These are phyloP conservation scores for Lasioglossum morio DNA, from an alignment of 2,888 invertebrate species.

Conservation along the genomic window DNA sequence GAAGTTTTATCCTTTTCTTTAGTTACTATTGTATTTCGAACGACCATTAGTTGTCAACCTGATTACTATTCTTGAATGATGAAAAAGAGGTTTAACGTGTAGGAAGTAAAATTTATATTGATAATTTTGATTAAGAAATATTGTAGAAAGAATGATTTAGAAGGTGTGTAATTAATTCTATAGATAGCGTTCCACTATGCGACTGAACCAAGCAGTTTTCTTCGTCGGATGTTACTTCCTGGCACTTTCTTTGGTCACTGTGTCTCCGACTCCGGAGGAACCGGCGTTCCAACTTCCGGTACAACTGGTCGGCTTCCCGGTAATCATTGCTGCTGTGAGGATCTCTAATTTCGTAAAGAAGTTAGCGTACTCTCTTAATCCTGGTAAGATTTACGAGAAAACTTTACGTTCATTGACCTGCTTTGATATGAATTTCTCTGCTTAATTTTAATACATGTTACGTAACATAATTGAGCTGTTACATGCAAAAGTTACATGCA, in stretches of 20 bases:
- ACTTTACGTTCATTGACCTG: no score
- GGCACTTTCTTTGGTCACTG: constrained; percentile 73
- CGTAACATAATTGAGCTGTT: background rate
- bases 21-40: no score
- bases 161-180: constrained; percentile 22
- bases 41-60: background rate
- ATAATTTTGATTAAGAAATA: background rate
- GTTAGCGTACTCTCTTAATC: constrained; percentile 92
- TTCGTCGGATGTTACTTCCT: constrained; percentile 76
- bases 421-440: background rate
- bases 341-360: constrained; percentile 94
- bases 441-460: background rate
- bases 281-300: constrained; percentile 91
- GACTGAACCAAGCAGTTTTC: constrained; percentile 72
- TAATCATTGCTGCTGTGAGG: constrained; percentile 92
- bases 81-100: background rate
- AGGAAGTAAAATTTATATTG: background rate
- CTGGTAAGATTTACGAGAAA: constrained; percentile 86
- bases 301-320: constrained; percentile 93
- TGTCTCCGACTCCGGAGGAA: constrained; percentile 84
- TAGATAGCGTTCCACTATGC: constrained; percentile 72
- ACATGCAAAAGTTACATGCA: no score
- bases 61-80: background rate
- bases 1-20: background rate
- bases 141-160: background rate